Conservation (phyloP, 1,140 invertebrate genomes). For the Heliconius melpomene region DNA sequence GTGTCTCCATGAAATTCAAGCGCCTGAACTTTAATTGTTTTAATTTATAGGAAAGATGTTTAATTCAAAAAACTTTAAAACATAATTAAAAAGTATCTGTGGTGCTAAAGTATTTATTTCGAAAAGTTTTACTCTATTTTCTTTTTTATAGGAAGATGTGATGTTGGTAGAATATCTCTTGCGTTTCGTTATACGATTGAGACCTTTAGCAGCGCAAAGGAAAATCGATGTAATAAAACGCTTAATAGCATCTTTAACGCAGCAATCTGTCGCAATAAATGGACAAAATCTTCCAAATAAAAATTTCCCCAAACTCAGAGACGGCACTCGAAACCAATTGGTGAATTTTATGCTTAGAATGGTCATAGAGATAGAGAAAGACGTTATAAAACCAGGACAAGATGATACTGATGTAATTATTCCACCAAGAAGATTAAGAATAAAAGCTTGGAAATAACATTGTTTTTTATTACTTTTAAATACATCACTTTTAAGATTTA, state of each 20-base stretch:
- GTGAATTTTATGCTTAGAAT: conserved; percentile 69
- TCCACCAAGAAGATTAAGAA: conserved; percentile 56
- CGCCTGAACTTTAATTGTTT: too few species aligned
- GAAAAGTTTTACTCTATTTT: conserved; percentile 16
- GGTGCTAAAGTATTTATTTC: too few species aligned
- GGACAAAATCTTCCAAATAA: conserved; percentile 78
- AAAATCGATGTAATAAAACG: conserved; percentile 83
- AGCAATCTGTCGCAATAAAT: conserved; percentile 83
- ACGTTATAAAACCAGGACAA: conserved; percentile 60
- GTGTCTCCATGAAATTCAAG: too few species aligned
- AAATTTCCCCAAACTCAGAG: conserved; percentile 61
- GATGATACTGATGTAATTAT: conserved; percentile 69
- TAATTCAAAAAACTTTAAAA: too few species aligned
- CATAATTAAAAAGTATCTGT: too few species aligned
- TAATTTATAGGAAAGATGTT: too few species aligned
- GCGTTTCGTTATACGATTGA: conserved; percentile 85
- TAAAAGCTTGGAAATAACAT: conserved; percentile 72
- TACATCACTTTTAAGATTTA: too few species aligned
- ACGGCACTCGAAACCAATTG: conserved; percentile 64
- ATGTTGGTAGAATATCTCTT: conserved; percentile 89
- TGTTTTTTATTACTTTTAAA: conserved; percentile 19
- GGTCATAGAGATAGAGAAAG: conserved; percentile 68
- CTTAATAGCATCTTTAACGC: conserved; percentile 84
- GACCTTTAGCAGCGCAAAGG: conserved; percentile 82
- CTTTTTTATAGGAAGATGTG: conserved; percentile 82